Evolutionary conservation across 1,140 invertebrate genomes (phyloP), one percentile per base, ranked within the genome.

Genomic region (Diorhabda carinulata): DNA sequence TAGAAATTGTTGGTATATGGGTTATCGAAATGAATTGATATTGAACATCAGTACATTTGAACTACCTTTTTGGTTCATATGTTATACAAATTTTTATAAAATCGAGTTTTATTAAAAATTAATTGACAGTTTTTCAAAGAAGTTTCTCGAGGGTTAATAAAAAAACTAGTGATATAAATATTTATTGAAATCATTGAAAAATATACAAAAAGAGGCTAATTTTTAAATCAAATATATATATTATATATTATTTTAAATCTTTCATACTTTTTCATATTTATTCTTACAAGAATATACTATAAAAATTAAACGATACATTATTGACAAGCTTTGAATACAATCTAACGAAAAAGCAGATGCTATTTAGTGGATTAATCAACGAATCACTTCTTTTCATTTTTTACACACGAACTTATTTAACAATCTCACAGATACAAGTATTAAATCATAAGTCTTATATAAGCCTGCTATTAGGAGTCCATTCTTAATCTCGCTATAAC

Each of bases 231-330:
- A 52, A 66, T 66, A 43, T 42, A 57, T 66, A 60, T 41, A 25
- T 42, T 47, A 61, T 61, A 44, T 59, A 52, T 68, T 68, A 66
- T 57, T 57, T 57, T 66, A 57, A 66, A n/a, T 42, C 42, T 66
- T 65, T 57, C 56, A n/a, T 66, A 57, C 52, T 25, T 41, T 8
- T 57, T n/a, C 61, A 7, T 43, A 41, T 25, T 62, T 62, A 56
- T 7, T 45, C 63, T 45, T 57, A 64, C 63, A 56, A 64, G 63
- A 64, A 64, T 64, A 64, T 64, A 41, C 52, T 57, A 64, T 64
- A 40, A 10, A 56, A 9, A 10, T 47, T 56, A 64, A 45, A 45
- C 8, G 44, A 64, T 64, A 64, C 63, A 47, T 56, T 45, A 7
- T 41, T 47, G 8, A 64, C 56, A 64, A 64, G 52, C 63, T 64